Evolutionary conservation across 2,888 invertebrate species (phyloP).

Genomic region (Lochmaea crataegi): DNA sequence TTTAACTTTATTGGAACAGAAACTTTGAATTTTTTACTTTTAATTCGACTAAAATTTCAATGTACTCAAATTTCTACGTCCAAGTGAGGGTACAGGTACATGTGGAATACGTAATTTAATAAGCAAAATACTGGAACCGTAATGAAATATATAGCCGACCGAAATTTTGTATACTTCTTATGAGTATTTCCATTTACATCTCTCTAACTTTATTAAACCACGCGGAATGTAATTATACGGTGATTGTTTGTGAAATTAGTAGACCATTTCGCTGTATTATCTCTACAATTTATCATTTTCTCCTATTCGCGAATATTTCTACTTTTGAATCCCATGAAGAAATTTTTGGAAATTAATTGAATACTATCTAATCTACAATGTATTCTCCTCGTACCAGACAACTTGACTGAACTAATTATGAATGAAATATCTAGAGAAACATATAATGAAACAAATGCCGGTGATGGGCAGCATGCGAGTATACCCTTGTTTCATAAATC

Average conservation of each 20-base stretch:
- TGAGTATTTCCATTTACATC: neutral
- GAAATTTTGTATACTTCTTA: too few relatives aligned
- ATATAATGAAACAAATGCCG: slow-evolving; percentile 32
- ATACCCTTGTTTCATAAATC: slow-evolving; percentile 40
- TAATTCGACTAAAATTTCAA: too few relatives aligned
- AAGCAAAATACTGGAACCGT: too few relatives aligned
- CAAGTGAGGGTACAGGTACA: too few relatives aligned
- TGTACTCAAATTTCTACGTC: too few relatives aligned
- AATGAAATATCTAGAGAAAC: slow-evolving; percentile 30
- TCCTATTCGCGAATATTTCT: neutral
- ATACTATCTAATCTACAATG: slow-evolving; percentile 27
- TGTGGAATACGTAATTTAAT: too few relatives aligned
- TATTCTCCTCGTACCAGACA: slow-evolving; percentile 19
- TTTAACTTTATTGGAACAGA: too few relatives aligned
- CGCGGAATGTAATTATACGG: neutral
- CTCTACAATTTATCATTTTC: neutral
- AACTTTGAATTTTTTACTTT: too few relatives aligned
- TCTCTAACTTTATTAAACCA: neutral
- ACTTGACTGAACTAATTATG: slow-evolving; percentile 34
- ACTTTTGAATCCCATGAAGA: slow-evolving; percentile 12
- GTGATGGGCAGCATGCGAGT: slow-evolving; percentile 29
- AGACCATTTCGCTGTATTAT: too few relatives aligned
- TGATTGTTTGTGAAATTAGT: neutral
- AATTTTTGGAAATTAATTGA: slow-evolving; percentile 9
- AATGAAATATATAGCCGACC: too few relatives aligned